These are phyloP conservation scores for Microdon myrmicae DNA, from an alignment of 2,888 invertebrate genomes.

Conservation along the genomic window DNA sequence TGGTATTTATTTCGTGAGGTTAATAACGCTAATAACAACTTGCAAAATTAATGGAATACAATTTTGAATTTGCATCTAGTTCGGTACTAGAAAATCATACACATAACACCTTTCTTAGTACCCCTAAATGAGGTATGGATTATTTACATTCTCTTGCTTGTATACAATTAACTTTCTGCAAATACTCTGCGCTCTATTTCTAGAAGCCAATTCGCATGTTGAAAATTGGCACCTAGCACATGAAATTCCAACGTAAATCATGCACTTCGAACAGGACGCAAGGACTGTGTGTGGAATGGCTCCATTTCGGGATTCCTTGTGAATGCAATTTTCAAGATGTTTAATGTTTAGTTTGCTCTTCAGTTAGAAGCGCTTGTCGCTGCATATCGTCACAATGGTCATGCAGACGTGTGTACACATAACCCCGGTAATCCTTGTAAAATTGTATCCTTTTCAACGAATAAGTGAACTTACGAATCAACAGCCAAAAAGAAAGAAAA, in stretches of 20 bases:
- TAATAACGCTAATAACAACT: too few relatives aligned
- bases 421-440: too few relatives aligned
- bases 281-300: too few relatives aligned
- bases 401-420: too few relatives aligned
- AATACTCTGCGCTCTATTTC: slow-evolving; percentile 33
- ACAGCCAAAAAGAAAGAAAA: too few relatives aligned
- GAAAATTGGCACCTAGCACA: slow-evolving; percentile 50
- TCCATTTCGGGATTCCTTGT: slow-evolving; percentile 2
- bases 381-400: slow-evolving; percentile 37
- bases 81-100: too few relatives aligned
- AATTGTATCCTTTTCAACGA: too few relatives aligned
- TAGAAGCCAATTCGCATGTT: slow-evolving; percentile 34
- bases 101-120: not conserved
- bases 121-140: slow-evolving; percentile 6
- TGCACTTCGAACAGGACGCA: slow-evolving; percentile 15
- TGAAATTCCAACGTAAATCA: slow-evolving; percentile 38
- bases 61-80: too few relatives aligned
- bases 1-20: too few relatives aligned
- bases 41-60: too few relatives aligned
- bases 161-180: slow-evolving; percentile 40
- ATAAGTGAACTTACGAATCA: slow-evolving; percentile 1
- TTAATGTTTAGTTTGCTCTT: slow-evolving; percentile 45
- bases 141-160: too few relatives aligned
- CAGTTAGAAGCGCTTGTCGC: slow-evolving; percentile 15
- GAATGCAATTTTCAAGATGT: slow-evolving; percentile 14